phyloP scores from a whole-genome alignment of 2,888 invertebrate species.

The Ornithoptera alexandrae region DNA sequence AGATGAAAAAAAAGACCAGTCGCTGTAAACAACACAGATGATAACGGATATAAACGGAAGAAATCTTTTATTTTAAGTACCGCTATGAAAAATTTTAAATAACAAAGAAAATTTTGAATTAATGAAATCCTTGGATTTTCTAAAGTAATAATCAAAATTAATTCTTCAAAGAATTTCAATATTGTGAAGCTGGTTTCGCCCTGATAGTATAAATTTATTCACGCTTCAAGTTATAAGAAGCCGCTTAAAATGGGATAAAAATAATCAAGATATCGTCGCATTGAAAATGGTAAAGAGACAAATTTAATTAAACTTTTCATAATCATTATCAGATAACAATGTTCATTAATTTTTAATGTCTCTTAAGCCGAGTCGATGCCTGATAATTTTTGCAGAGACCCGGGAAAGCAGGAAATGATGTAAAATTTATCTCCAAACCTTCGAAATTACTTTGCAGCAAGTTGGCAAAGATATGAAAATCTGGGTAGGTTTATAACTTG shows the following conservation, averaged over 20 bases:
- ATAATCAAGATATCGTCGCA: constrained; percentile 70
- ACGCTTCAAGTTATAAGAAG: constrained; percentile 56
- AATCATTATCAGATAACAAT: constrained; percentile 79
- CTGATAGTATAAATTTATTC: constrained; percentile 50
- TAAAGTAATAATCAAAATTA: constrained; percentile 13
- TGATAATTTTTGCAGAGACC: constrained; percentile 73
- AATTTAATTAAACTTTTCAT: constrained; percentile 77
- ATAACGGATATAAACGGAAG: not conserved
- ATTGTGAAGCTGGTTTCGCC: constrained; percentile 33
- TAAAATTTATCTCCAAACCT: constrained; percentile 74
- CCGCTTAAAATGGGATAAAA: constrained; percentile 59
- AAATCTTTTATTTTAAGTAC: not conserved
- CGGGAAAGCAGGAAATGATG: constrained; percentile 71
- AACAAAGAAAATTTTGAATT: constrained; percentile 31
- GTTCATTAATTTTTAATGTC: constrained; percentile 79
- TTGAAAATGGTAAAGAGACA: constrained; percentile 64
- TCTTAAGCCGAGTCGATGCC: constrained; percentile 65
- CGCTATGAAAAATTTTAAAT: not conserved
- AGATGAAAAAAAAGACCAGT: too few species aligned
- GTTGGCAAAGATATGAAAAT: constrained; percentile 72
- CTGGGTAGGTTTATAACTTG: constrained; percentile 71
- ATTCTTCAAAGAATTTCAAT: constrained; percentile 32
- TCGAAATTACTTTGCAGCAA: constrained; percentile 73
- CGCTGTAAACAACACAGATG: not conserved
- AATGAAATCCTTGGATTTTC: not conserved